Conservation (phyloP, 2,113 vertebrate species). For the Fregetta grallaria region DNA sequence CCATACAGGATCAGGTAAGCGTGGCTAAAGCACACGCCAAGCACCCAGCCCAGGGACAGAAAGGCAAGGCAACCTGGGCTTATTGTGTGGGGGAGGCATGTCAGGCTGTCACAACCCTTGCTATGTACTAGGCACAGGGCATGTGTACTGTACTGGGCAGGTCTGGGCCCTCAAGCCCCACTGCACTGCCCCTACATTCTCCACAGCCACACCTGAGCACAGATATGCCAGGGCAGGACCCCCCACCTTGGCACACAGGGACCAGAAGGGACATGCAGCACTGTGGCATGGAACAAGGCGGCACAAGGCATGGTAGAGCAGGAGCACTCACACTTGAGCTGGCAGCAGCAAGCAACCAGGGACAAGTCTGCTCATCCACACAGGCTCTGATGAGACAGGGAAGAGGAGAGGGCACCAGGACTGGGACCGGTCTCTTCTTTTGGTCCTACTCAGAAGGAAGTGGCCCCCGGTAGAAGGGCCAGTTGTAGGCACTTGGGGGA, state of each 20-base stretch:
- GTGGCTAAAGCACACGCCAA: not conserved
- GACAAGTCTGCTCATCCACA: not conserved
- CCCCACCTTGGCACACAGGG: not conserved
- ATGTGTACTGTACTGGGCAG: conserved; percentile 25
- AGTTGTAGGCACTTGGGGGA: conserved; percentile 70
- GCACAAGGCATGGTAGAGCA: conserved; percentile 50
- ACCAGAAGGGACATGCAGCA: conserved; percentile 18
- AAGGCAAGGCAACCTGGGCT: not conserved
- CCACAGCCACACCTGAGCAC: conserved; percentile 12
- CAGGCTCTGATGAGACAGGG: conserved; percentile 2
- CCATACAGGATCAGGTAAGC: not conserved
- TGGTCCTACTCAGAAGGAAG: conserved; percentile 62
- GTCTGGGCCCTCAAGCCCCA: not conserved
- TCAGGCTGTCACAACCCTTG: not conserved
- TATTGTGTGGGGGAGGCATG: not conserved
- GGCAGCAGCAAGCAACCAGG: conserved; percentile 26
- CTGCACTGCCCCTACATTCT: not conserved
- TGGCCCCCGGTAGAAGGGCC: conserved; percentile 35
- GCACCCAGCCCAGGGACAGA: conserved; percentile 29
- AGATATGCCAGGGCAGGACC: not conserved
- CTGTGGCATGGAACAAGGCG: conserved; percentile 42
- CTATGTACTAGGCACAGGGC: not conserved
- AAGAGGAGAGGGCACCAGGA: conserved; percentile 46
- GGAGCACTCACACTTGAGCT: conserved; percentile 2
- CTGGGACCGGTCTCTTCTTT: conserved; percentile 42